Evolutionary conservation across 1,140 invertebrate genomes (phyloP).

Genomic region (Hylaeus volcanicus): DNA sequence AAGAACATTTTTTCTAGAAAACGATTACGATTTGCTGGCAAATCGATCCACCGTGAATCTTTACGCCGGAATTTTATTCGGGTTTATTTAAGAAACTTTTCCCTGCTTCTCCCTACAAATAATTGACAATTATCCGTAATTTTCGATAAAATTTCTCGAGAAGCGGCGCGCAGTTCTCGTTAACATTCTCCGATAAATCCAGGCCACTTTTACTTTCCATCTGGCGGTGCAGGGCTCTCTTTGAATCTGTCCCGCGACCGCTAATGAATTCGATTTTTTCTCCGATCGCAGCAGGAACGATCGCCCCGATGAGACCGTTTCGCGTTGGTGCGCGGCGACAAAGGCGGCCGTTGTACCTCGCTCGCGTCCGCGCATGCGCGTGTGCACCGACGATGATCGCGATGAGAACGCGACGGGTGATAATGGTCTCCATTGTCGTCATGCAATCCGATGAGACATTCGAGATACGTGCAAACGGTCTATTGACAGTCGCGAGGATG

Average conservation of each 20-base stretch:
- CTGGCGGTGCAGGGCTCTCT: not conserved
- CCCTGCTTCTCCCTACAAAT: no score
- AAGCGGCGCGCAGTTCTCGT: no score
- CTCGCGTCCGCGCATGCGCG: not conserved
- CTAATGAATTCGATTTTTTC: not conserved
- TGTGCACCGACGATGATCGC: slow-evolving; percentile 21
- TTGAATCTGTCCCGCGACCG: not conserved
- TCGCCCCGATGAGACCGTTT: not conserved
- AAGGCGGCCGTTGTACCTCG: not conserved
- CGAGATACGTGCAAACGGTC: slow-evolving; percentile 48
- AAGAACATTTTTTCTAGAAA: not conserved
- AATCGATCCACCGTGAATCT: not conserved
- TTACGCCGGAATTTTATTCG: not conserved
- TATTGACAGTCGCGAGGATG: slow-evolving; percentile 56
- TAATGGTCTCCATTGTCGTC: slow-evolving; percentile 58
- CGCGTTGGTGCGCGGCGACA: not conserved
- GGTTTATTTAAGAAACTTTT: not conserved
- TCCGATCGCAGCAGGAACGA: not conserved
- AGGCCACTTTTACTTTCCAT: not conserved
- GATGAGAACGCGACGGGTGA: slow-evolving; percentile 53
- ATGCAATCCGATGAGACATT: slow-evolving; percentile 48
- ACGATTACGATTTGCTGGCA: not conserved
- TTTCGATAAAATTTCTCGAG: no score
- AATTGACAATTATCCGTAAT: no score
- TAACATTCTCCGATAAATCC: not conserved